phyloP scores from a whole-genome alignment of 2,888 invertebrate species.

The Eristalis tenax region DNA sequence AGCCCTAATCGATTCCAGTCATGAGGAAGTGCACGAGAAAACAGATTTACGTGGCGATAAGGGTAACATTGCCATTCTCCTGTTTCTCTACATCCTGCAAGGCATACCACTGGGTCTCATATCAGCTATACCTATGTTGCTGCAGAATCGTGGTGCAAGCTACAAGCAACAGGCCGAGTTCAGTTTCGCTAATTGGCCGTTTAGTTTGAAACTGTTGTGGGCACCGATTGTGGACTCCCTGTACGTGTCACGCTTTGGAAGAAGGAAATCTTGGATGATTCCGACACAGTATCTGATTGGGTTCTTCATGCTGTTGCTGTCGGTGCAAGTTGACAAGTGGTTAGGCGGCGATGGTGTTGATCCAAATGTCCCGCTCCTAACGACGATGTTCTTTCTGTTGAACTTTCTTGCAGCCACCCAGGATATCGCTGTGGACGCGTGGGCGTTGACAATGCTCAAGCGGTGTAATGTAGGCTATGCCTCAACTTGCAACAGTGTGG shows the following conservation, averaged over 20 bases:
- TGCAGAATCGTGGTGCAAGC: conserved; percentile 95
- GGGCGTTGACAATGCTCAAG: conserved; percentile 99
- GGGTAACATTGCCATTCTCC: conserved; percentile 90
- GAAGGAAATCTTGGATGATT: conserved; percentile 97
- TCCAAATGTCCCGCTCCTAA: conserved; percentile 90
- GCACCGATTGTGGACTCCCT: conserved; percentile 98
- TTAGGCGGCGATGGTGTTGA: conserved; percentile 84
- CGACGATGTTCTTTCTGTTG: conserved; percentile 92
- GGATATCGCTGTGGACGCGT: conserved; percentile 99
- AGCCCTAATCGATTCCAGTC: background rate
- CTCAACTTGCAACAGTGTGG: conserved; percentile 99
- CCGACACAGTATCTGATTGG: conserved; percentile 96
- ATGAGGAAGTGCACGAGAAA: conserved; percentile 75
- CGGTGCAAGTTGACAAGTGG: conserved; percentile 88
- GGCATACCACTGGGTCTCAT: conserved; percentile 97
- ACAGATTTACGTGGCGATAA: conserved; percentile 87
- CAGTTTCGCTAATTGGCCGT: conserved; percentile 97
- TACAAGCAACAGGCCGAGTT: conserved; percentile 97
- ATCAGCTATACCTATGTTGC: conserved; percentile 96
- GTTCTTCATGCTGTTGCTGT: conserved; percentile 93
- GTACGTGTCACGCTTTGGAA: conserved; percentile 91
- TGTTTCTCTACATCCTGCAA: conserved; percentile 96
- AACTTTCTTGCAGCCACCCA: conserved; percentile 99
- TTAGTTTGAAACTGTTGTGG: conserved; percentile 96
- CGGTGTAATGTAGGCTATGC: conserved; percentile 99